These are phyloP conservation scores for Lissocephala sabroskyi DNA, from an alignment of 2,888 invertebrate genomes.

Conservation along the genomic window DNA sequence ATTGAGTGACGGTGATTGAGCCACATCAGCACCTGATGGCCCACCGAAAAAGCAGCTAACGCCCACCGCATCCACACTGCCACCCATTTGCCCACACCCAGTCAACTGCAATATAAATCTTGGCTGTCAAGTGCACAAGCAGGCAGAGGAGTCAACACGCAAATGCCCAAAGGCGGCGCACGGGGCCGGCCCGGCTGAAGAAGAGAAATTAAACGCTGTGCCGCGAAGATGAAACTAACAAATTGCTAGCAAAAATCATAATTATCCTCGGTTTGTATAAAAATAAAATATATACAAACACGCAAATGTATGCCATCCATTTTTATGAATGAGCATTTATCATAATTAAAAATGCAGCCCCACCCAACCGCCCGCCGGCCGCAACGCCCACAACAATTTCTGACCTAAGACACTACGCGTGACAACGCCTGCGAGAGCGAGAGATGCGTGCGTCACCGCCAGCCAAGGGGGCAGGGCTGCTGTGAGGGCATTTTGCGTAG, in stretches of 20 bases:
- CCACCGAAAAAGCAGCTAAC: not conserved
- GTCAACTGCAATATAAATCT: slow-evolving; percentile 47
- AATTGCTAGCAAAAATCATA: slow-evolving; percentile 33
- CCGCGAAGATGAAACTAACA: slow-evolving; percentile 29
- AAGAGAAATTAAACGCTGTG: not conserved
- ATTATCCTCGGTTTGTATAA: slow-evolving; percentile 41
- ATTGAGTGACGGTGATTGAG: slow-evolving; percentile 60
- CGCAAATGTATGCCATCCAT: slow-evolving; percentile 44
- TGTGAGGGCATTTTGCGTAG: not conserved
- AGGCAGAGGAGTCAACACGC: not conserved
- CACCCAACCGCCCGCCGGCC: too few relatives aligned
- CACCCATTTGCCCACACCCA: slow-evolving; percentile 5
- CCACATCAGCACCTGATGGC: slow-evolving; percentile 47
- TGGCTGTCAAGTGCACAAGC: slow-evolving; percentile 50
- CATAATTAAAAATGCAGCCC: slow-evolving; percentile 58
- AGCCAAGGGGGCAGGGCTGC: slow-evolving; percentile 5
- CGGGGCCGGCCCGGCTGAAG: too few relatives aligned
- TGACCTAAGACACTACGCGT: slow-evolving; percentile 65
- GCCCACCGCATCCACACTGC: slow-evolving; percentile 5
- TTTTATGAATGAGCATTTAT: slow-evolving; percentile 64
- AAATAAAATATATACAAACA: slow-evolving; percentile 35
- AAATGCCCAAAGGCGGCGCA: not conserved
- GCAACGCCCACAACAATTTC: slow-evolving; percentile 21
- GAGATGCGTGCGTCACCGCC: slow-evolving; percentile 36
- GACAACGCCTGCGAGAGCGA: not conserved